Percentiles rank a stretch among this genome's conserved stretches.
These are phyloP conservation scores for Psittacula cyanocephala DNA, from an alignment of 2,113 vertebrate genomes.

Conservation along the genomic window DNA sequence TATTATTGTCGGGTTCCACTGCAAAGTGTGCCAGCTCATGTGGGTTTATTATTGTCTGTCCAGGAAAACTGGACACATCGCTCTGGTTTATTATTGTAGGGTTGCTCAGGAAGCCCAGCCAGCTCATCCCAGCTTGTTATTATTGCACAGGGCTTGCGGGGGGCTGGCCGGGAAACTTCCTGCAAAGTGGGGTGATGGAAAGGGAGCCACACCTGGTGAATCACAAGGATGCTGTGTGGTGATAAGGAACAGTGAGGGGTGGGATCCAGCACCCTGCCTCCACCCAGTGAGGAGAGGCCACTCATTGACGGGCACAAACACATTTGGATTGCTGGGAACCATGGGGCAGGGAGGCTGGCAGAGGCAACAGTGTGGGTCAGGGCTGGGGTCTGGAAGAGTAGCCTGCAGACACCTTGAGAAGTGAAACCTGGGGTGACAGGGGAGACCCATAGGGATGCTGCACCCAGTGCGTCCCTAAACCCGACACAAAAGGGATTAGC, in stretches of 20 bases:
- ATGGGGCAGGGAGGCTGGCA: background rate
- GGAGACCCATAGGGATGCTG: background rate
- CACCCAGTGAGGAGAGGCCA: background rate
- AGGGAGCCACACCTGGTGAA: conserved; percentile 66
- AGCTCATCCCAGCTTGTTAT: conserved; percentile 48
- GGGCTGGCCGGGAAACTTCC: conserved; percentile 53
- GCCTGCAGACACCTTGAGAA: background rate
- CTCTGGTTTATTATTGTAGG: conserved; percentile 35
- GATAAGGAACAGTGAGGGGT: conserved; percentile 16
- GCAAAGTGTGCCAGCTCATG: conserved; percentile 33
- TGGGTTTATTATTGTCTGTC: conserved; percentile 49
- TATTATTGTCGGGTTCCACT: conserved; percentile 26
- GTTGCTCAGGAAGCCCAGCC: conserved; percentile 47
- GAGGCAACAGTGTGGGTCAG: background rate
- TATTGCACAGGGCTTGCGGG: conserved; percentile 12
- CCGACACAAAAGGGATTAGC: background rate
- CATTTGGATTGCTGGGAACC: background rate
- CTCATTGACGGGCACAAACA: background rate
- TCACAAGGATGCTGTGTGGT: conserved; percentile 39
- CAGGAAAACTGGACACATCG: conserved; percentile 45
- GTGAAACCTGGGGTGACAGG: background rate
- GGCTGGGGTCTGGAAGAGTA: background rate
- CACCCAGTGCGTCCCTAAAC: background rate
- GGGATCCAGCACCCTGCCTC: conserved; percentile 1
- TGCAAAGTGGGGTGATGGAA: conserved; percentile 60